Evolutionary conservation across 2,888 invertebrate species (phyloP).

Genomic region (Clistopyga incitator): DNA sequence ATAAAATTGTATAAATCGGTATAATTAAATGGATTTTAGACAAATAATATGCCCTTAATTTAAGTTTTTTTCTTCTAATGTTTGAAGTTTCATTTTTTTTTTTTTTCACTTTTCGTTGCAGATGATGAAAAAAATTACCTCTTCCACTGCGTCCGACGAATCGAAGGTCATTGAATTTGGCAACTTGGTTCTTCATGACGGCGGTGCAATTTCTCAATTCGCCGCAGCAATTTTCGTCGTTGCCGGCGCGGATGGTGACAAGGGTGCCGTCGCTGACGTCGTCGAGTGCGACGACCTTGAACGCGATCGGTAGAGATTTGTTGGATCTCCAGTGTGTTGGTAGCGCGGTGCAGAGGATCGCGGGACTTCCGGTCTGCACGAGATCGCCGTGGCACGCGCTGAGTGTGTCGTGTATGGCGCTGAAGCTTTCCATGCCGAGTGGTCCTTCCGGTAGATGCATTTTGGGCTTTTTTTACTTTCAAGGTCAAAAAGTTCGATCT

Average conservation of each 20-base stretch:
- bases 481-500: neutral
- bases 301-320: constrained; percentile 97
- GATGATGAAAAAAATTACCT: constrained; percentile 86
- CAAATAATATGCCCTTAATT: too few species aligned
- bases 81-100: neutral
- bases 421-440: constrained; percentile 90
- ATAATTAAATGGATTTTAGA: too few species aligned
- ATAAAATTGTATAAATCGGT: neutral
- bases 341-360: constrained; percentile 96
- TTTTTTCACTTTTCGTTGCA: neutral
- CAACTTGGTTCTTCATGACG: constrained; percentile 98
- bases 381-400: constrained; percentile 97
- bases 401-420: constrained; percentile 91
- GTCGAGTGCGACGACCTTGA: constrained; percentile 97
- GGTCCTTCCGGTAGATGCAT: constrained; percentile 90
- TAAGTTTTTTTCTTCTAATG: too few species aligned
- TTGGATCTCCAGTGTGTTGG: constrained; percentile 99
- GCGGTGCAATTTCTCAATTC: constrained; percentile 97
- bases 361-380: constrained; percentile 97
- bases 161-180: constrained; percentile 98
- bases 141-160: constrained; percentile 99
- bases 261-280: constrained; percentile 97
- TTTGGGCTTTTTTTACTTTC: constrained; percentile 72
- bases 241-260: constrained; percentile 97
- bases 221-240: constrained; percentile 98